Conservation (phyloP, 2,888 invertebrate genomes). For the Linyphia triangularis region DNA sequence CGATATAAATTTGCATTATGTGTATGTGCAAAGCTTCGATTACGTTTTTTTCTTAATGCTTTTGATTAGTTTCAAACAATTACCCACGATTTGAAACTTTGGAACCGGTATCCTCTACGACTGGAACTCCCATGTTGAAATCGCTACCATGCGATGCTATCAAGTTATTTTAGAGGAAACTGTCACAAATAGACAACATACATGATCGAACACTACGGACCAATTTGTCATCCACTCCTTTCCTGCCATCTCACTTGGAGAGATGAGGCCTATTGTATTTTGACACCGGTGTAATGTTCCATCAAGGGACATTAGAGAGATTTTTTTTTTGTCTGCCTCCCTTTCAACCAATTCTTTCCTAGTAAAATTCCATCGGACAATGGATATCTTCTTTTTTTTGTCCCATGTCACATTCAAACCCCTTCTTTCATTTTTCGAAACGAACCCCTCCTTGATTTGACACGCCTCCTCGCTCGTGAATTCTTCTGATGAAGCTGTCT, state of each 20-base stretch:
- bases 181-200: not conserved
- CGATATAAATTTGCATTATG: too few species aligned
- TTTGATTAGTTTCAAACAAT: too few species aligned
- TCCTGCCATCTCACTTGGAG: not conserved
- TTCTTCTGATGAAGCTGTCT: slow-evolving; percentile 25
- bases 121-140: too few species aligned
- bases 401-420: not conserved
- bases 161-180: not conserved
- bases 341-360: not conserved
- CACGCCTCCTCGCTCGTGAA: slow-evolving; percentile 1
- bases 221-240: not conserved
- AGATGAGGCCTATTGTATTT: not conserved
- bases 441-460: not conserved
- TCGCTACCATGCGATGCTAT: not conserved
- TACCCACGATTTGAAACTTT: too few species aligned
- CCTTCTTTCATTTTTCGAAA: not conserved
- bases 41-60: too few species aligned
- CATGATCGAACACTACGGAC: not conserved
- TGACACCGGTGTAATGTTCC: not conserved
- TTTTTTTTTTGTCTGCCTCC: not conserved
- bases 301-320: not conserved
- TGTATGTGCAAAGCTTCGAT: too few species aligned
- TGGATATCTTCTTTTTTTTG: slow-evolving; percentile 24
- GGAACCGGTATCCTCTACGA: too few species aligned
- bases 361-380: not conserved